Evolutionary conservation across 2,888 invertebrate species (phyloP), one percentile per base, ranked within the genome.

Genomic region (Pheosia tremula): DNA sequence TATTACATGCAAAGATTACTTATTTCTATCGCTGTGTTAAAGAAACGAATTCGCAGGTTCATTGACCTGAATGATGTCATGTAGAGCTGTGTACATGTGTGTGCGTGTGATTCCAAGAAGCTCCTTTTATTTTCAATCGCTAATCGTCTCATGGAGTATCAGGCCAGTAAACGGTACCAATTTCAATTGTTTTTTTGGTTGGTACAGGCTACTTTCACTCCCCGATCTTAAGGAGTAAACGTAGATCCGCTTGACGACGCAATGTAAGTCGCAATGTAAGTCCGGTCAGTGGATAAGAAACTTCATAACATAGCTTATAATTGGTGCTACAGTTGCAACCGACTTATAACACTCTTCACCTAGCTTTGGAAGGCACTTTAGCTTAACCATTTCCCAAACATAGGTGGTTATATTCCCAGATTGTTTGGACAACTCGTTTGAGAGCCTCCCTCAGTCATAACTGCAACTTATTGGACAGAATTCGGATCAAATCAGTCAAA

Each of bases 91-190:
- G 53, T 38, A 38, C 53, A 38, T 10, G 9, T 53, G 38, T 53
- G 53, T 53, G 37, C 11, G 53, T 37, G 53, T 37, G 37, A 50
- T 36, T 50, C 53, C 11, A 11, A 53, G 53, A 53, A 50, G 53
- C n/a, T 37, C 37, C 53, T 53, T 53, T 53, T 53, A 53, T 53
- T 53, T 53, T 53, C 53, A 53, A 53, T 53, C 8, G 38, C 11
- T 53, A 53, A 53, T 37, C 37, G 53, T 53, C 53, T 53, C 53
- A 11, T 50, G 50, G 8, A 50, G 24, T 50, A 50, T 53, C 37
- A 53, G 53, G 53, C 24, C 52, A 8, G 52, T 36, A 8, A 53
- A 53, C 53, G 53, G 53, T 53, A 37, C 10, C 37, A 37, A 53
- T 53, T 8, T 50, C 24, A 24, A 24, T 50, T 50, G 50, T 10